phyloP scores from a whole-genome alignment of 1,140 invertebrate species.

The Dryas iulia region DNA sequence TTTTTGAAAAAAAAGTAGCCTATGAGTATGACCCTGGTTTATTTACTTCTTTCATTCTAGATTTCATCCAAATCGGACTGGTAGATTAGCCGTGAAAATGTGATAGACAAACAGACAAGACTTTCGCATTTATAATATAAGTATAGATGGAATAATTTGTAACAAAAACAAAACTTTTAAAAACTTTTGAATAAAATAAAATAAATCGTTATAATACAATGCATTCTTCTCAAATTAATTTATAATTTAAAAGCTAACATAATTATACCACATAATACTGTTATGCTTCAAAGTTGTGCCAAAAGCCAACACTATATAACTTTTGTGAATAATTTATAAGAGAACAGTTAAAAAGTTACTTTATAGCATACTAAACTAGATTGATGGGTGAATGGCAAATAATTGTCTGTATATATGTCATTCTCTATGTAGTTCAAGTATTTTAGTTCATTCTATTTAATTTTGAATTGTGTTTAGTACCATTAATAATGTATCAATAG shows the following conservation, averaged over 20 bases:
- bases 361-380: not conserved
- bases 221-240: not conserved
- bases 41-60: no score
- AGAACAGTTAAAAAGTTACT: not conserved
- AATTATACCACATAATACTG: no score
- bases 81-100: no score
- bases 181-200: not conserved
- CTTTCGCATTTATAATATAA: no score
- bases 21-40: no score
- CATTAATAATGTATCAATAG: no score
- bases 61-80: no score
- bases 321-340: not conserved
- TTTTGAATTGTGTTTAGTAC: no score
- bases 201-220: not conserved
- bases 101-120: no score
- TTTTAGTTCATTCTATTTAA: no score
- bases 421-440: not conserved
- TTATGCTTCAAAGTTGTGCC: not conserved
- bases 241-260: no score
- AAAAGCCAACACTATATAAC: not conserved
- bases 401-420: not conserved
- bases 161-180: not conserved
- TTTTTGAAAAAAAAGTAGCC: no score
- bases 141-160: not conserved
- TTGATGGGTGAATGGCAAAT: not conserved